Base-by-base conservation (phyloP, 2,113 vertebrate genomes). In the Corythornis madagascariensis region DNA sequence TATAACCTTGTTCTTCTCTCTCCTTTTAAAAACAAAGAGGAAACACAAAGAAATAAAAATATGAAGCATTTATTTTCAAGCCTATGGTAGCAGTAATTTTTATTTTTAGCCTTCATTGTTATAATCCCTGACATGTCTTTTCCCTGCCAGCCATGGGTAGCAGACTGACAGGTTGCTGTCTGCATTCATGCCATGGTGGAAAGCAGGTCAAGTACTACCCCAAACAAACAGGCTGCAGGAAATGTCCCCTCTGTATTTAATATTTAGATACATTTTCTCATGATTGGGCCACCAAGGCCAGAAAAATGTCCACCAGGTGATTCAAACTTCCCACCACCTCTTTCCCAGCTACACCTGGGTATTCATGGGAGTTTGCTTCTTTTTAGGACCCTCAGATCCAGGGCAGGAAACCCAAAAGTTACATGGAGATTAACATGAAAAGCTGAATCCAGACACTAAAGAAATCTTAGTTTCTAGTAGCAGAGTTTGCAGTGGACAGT, bases 1-100 rank as follows among this genome's bases (percentile, higher is more conserved):
- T 90, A 96, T 82, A 90, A 91, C 72, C 65, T 56, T 35, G 21
- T 71, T 83, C 40, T 82, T 74, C 67, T 11, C 65, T 48, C 75
- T 85, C 52, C 52, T 89, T 90, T 45, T 77, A 91, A 91, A 96
- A 92, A 80, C 85, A 96, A 90, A 95, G 89, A 47, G 3, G 3
- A 65, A 83, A 52, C 57, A 57, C 25, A 48, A 67, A 43, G 75
- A 90, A 94, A 93, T 90, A 92, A 88, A 89, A 95, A 89, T 14
- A 25, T 40, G 81, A 91, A 92, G 87, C 50, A 81, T 93, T 90
- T 87, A 72, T 95, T 94, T 93, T 56, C 45, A 38, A 38, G 73
- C 3, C 81, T 56, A 63, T 43, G 67, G 67, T 71, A 90, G 70
- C 4, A 87, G 76, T 0, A 40, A 55, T 59, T 73, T 94, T 55